Evolutionary conservation across 1,140 invertebrate species (phyloP).

Genomic region (Agrypnia vestita): DNA sequence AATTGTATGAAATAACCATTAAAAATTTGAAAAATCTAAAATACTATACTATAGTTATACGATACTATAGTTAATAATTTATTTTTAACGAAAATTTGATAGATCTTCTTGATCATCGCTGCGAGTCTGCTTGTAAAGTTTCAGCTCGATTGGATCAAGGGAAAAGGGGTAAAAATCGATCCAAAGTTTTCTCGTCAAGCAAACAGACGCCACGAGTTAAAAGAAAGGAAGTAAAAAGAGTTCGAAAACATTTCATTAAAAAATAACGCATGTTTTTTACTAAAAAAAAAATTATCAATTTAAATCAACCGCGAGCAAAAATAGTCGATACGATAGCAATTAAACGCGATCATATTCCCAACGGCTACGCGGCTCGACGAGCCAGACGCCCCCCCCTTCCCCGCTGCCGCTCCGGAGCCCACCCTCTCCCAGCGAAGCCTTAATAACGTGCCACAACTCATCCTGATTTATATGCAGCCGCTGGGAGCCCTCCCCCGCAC

Average conservation of each 20-base stretch:
- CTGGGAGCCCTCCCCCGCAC: conserved; percentile 25
- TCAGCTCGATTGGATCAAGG: too few species aligned
- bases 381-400: background rate
- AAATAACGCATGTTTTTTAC: background rate
- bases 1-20: too few species aligned
- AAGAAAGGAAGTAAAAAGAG: too few species aligned
- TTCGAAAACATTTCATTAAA: background rate
- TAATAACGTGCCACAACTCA: conserved; percentile 61
- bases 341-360: conserved; percentile 24
- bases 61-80: too few species aligned
- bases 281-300: conserved; percentile 15
- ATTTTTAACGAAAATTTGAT: too few species aligned
- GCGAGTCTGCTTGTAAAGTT: too few species aligned
- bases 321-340: conserved; percentile 3
- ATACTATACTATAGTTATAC: too few species aligned
- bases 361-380: background rate
- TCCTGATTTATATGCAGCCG: conserved; percentile 59
- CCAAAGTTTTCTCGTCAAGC: too few species aligned
- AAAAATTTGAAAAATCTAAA: too few species aligned
- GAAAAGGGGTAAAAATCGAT: too few species aligned
- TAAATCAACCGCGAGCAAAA: conserved; percentile 11
- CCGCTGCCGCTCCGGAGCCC: background rate
- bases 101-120: too few species aligned
- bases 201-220: too few species aligned
- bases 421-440: conserved; percentile 25